phyloP scores from a whole-genome alignment of 2,888 invertebrate species.

The Drosophila borborema region DNA sequence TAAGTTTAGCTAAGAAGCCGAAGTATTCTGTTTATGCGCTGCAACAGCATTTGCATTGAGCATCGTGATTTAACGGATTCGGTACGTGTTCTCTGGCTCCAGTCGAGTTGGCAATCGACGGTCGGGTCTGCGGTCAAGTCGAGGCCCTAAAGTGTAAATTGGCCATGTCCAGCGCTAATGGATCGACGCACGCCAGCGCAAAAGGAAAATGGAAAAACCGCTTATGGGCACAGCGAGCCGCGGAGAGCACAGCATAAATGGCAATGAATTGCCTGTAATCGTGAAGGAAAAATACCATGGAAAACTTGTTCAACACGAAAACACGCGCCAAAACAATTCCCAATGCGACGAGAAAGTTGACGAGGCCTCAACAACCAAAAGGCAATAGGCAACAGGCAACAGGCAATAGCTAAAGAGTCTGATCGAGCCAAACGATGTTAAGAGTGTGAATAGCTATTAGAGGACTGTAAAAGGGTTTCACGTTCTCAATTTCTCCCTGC shows the following conservation, averaged over 20 bases:
- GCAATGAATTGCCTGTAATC: slow-evolving; percentile 56
- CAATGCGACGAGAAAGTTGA: slow-evolving; percentile 58
- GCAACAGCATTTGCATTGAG: slow-evolving; percentile 4
- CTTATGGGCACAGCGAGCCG: slow-evolving; percentile 35
- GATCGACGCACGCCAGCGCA: slow-evolving; percentile 56
- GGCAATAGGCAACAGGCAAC: neutral
- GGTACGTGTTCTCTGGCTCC: slow-evolving; percentile 46
- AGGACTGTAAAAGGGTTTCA: slow-evolving; percentile 6
- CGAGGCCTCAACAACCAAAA: slow-evolving; percentile 1
- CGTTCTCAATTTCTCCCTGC: neutral
- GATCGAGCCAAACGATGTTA: slow-evolving; percentile 11
- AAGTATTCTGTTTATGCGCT: neutral
- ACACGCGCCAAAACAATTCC: slow-evolving; percentile 68
- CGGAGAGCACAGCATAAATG: slow-evolving; percentile 36
- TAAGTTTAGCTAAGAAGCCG: neutral
- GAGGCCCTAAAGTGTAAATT: slow-evolving; percentile 66
- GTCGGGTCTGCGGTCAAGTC: slow-evolving; percentile 46
- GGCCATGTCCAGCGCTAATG: slow-evolving; percentile 67
- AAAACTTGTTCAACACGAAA: slow-evolving; percentile 68
- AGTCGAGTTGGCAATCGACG: slow-evolving; percentile 34
- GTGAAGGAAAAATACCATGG: slow-evolving; percentile 55
- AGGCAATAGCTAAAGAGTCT: slow-evolving; percentile 9
- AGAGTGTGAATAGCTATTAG: slow-evolving; percentile 18
- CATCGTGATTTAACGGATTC: slow-evolving; percentile 38
- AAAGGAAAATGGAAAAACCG: slow-evolving; percentile 55